Base-by-base conservation (phyloP, 64 coral and sea anemone genomes). In the Anthopleura sola region DNA sequence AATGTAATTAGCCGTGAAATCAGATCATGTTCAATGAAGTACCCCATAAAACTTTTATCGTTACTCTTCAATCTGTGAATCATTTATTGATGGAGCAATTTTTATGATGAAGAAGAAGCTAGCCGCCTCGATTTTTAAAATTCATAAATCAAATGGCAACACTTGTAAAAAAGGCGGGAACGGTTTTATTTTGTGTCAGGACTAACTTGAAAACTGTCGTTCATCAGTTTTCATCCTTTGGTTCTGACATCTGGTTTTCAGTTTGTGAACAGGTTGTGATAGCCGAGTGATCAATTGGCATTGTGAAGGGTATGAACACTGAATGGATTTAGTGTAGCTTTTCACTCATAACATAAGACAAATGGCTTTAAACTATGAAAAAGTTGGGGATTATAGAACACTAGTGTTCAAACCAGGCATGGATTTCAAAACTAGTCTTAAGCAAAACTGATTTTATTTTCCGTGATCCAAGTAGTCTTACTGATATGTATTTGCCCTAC, bases 1-100 rank as follows among this genome's bases (percentile, higher is more conserved):
- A 71, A 71, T 71, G 31, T 71, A 71, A 71, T 71, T 71, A 36
- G 29, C 66, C 66, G 58, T 71, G 28, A 71, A 71, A 71, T 71
- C 66, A 71, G 66, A 71, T 71, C 66, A 14, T 62, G 6, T 62
- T 62, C 66, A 71, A 71, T 71, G 26, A 62, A 62, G 24, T 62
- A n/a, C 29, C 1, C 28, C 66, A 71, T 31, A 71, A 15, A 32
- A 71, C 29, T 71, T 32, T 29, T 34, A 71, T 71, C 66, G 7
- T 71, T 71, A 71, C 14, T n/a, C n/a, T 53, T 36, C 29, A 32
- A 71, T 71, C 66, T 71, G 28, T 34, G 29, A 71, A 32, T 71
- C 29, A 71, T 34, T 71, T 28, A 71, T 6, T 26, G 4, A 66
- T 66, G 60, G 24, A 6, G 26, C 26, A n/a, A 1, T 62, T 62